phyloP scores from a whole-genome alignment of 2,888 invertebrate genomes.

The Chesias legatella region DNA sequence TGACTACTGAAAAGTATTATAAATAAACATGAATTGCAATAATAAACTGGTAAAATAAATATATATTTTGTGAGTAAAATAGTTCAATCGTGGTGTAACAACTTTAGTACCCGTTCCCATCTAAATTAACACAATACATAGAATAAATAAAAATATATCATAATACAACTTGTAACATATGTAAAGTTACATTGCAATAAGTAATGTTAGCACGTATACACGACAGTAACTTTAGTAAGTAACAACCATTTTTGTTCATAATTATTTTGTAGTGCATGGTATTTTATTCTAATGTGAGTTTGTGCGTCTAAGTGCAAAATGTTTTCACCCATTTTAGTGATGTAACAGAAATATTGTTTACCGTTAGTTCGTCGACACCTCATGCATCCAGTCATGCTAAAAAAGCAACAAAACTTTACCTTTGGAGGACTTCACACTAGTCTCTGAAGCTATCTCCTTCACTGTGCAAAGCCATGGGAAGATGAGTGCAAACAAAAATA shows the following conservation, averaged over 20 bases:
- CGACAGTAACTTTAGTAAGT: too few species aligned
- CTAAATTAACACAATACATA: too few species aligned
- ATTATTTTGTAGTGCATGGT: conserved; percentile 55
- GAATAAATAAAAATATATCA: too few species aligned
- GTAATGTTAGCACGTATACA: too few species aligned
- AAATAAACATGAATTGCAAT: neutral
- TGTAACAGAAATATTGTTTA: conserved; percentile 3
- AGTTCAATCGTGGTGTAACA: too few species aligned
- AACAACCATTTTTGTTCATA: neutral
- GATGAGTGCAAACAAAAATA: conserved; percentile 57
- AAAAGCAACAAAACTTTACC: conserved; percentile 77
- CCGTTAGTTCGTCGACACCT: conserved; percentile 37
- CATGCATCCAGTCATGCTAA: conserved; percentile 62
- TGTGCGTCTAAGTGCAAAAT: conserved; percentile 26
- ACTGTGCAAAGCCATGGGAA: conserved; percentile 72
- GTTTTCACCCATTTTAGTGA: conserved; percentile 22
- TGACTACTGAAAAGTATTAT: too few species aligned
- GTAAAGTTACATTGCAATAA: too few species aligned
- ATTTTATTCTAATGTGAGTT: conserved; percentile 46
- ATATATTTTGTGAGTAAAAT: neutral
- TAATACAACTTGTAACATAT: too few species aligned
- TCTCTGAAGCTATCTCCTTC: conserved; percentile 69
- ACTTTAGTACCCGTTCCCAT: too few species aligned
- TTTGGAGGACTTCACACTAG: conserved; percentile 61
- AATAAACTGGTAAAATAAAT: conserved; percentile 1